These are phyloP conservation scores for Cecidostiba fungosa DNA, from an alignment of 2,888 invertebrate genomes.

Conservation along the genomic window DNA sequence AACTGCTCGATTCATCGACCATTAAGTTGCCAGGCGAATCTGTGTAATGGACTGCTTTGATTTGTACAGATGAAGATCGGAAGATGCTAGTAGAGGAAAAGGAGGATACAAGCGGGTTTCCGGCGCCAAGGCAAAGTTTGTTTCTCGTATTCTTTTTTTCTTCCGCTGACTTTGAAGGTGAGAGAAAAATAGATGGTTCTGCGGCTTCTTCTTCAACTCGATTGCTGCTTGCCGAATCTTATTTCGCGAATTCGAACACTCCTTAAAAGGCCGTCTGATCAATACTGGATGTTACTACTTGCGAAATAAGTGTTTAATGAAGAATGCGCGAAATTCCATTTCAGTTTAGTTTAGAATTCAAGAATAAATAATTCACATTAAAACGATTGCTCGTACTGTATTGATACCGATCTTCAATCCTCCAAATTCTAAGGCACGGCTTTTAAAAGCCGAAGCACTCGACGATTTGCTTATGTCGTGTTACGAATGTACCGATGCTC, in stretches of 20 bases:
- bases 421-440: neutral
- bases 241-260: neutral
- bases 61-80: slow-evolving; percentile 48
- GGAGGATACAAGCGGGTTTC: slow-evolving; percentile 37
- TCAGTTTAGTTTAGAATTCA: neutral
- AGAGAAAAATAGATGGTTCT: neutral
- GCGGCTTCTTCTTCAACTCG: no score
- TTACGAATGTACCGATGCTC: neutral
- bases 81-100: neutral
- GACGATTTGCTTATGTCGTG: slow-evolving; percentile 15
- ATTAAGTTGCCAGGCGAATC: slow-evolving; percentile 29
- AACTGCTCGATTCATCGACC: slow-evolving; percentile 31
- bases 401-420: neutral
- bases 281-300: neutral
- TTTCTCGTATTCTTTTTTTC: neutral
- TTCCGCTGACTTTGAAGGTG: neutral
- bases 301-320: neutral
- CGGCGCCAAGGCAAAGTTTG: neutral
- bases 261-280: neutral
- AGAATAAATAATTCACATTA: no score
- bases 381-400: neutral
- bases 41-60: slow-evolving; percentile 56
- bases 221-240: neutral
- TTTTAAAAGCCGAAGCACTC: neutral
- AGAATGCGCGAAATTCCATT: neutral